Evolutionary conservation across 1,140 invertebrate species (phyloP), one percentile per base, ranked within the genome.

Genomic region (Telenomus remus): DNA sequence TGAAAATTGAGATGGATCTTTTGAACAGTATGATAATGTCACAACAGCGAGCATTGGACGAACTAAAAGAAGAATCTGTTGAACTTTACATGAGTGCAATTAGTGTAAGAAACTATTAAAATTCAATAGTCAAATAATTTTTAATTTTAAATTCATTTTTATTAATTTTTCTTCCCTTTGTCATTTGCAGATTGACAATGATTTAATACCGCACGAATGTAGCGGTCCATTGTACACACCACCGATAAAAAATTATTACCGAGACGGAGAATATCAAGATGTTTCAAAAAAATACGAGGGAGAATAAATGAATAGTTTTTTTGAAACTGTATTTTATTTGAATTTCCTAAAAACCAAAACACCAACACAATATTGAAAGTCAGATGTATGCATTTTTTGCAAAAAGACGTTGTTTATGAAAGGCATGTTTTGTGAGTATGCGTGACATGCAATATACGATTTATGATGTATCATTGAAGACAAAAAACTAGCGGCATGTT

Each of bases 221-320:
- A 89, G 89, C 66, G 95, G 95, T 0, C 94, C 95, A 0, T 89
- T 92, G 4, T 85, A 91, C 27, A 97, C 95, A 8, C 94, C 95
- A 19, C 90, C 95, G 0, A 94, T 96, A 51, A 88, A 92, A 78
- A 89, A 92, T 70, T 97, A 96, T 84, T 1, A 89, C 89, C 93
- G 94, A 0, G 95, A 97, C 88, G 96, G 96, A 14, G 94, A 96
- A 80, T 96, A 96, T 80, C 83, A 91, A n/a, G 93, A 96, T 81
- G 88, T 93, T 14, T 92, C 94, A 0, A 94, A 91, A 86, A 94
- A 94, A 82, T 97, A 65, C 42, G 74, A 76, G 0, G 85, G 81
- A 53, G 84, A 86, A 71, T 56, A 63, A 69, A 39, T 27, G 6
- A 27, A 44, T 15, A 2, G 43, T 4, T 39, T 11, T n/a, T n/a